These are phyloP conservation scores for Gobiocypris rarus DNA, from an alignment of 2,113 vertebrate genomes.

Conservation along the genomic window DNA sequence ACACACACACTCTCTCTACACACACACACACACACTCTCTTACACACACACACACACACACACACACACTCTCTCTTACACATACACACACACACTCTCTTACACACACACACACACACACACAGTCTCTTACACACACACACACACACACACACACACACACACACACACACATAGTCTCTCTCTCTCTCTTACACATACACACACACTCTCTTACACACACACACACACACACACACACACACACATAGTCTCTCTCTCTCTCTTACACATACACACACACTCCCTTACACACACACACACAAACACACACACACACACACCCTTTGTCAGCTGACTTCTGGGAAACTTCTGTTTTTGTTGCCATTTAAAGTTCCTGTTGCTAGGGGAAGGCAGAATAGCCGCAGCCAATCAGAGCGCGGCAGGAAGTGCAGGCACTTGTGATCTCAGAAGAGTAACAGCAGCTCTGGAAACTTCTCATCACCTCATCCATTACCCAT, in stretches of 20 bases:
- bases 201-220: background rate
- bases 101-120: no score
- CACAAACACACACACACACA: background rate
- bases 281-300: background rate
- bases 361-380: slow-evolving; percentile 57
- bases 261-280: no score
- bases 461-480: slow-evolving; percentile 23
- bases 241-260: no score
- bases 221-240: no score
- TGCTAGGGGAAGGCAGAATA: slow-evolving; percentile 54
- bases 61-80: no score
- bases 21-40: background rate
- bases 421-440: slow-evolving; percentile 13
- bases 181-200: background rate
- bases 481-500: slow-evolving; percentile 21
- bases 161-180: background rate
- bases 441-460: background rate
- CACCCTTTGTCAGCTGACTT: slow-evolving; percentile 54
- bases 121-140: background rate
- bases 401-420: slow-evolving; percentile 46
- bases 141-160: background rate
- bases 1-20: background rate
- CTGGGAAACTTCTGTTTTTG: slow-evolving; percentile 57
- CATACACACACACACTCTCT: no score
- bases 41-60: no score